Conservation (phyloP, 2,888 invertebrate species). For the Yponomeuta sedellus region DNA sequence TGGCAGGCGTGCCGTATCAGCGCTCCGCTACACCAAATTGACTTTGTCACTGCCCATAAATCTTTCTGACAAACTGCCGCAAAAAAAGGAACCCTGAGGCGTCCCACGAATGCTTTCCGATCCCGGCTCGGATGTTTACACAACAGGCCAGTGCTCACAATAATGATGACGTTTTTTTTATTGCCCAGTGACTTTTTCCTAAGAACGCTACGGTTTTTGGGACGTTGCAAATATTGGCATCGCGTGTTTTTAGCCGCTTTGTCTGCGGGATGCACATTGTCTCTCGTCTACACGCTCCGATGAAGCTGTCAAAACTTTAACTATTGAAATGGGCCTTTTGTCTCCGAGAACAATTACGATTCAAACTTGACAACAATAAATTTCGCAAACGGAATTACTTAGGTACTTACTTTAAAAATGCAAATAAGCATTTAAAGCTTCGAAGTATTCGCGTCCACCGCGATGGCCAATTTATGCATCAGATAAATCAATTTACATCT, state of each 20-base stretch:
- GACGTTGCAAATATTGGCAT: conserved; percentile 29
- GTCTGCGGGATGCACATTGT: conserved; percentile 19
- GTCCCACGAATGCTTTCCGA: conserved; percentile 44
- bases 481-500: conserved; percentile 35
- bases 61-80: conserved; percentile 51
- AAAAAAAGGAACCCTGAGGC: conserved; percentile 41
- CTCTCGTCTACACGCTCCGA: conserved; percentile 26
- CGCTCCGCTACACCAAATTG: conserved; percentile 63
- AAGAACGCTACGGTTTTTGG: conserved; percentile 31
- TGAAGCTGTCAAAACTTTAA: conserved; percentile 36
- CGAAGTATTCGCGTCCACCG: neutral
- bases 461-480: conserved; percentile 11
- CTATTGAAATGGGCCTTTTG: conserved; percentile 1
- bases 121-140: conserved; percentile 63
- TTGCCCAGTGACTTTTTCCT: conserved; percentile 34
- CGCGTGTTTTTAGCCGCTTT: conserved; percentile 26
- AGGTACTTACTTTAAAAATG: neutral
- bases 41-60: conserved; percentile 73
- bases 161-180: conserved; percentile 31
- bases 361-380: neutral
- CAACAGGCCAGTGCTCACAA: conserved; percentile 49
- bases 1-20: conserved; percentile 52
- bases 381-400: neutral
- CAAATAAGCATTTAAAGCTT: conserved; percentile 1
- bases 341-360: neutral